Evolutionary conservation across 2,797 vertebrate species (phyloP), one percentile per base, ranked within the genome.

Genomic region (Otolemur crassicaudatus): DNA sequence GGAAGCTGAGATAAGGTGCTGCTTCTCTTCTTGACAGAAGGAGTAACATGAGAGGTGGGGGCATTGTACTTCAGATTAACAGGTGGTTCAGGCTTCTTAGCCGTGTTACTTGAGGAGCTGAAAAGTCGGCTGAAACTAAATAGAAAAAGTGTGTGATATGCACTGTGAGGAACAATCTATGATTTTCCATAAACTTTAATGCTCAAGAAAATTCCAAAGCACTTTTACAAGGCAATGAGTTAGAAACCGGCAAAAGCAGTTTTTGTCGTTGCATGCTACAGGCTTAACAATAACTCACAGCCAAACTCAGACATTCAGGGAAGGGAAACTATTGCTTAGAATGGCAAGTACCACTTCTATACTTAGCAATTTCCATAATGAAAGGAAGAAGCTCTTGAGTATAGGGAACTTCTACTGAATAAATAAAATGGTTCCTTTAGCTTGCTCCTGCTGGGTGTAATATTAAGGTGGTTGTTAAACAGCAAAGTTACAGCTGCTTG

Each of bases 21-120:
- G 99, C 99, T 99, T 98, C 99, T 99, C 98, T 99, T 99, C 99
- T 99, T 99, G 93, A 99, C 99, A 0, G 99, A 99, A 0, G 99
- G 99, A 94, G 99, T 99, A 90, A 99, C 98, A 82, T 99, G 99
- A 0, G 99, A 99, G 91, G 99, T 99, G 97, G 99, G 99, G 1
- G 99, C 99, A 85, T 99, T 99, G 98, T 99, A 99, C 98, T 99
- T 99, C 96, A 99, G 98, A 61, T 99, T 99, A 80, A 99, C 99
- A 1, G 99, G 99, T 2, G 99, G 99, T 87, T 99, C 99, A 7
- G 99, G 99, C 97, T 99, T 99, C 98, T 99, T 99, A 37, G 99
- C 97, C 0, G 99, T 98, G 29, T 98, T 99, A 70, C 99, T 99
- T 43, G 99, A 99, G 8, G 99, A 99, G 98, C 99, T 99, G 98